Evolutionary conservation across 2,888 invertebrate species (phyloP).

Genomic region (Drosophila putrida): DNA sequence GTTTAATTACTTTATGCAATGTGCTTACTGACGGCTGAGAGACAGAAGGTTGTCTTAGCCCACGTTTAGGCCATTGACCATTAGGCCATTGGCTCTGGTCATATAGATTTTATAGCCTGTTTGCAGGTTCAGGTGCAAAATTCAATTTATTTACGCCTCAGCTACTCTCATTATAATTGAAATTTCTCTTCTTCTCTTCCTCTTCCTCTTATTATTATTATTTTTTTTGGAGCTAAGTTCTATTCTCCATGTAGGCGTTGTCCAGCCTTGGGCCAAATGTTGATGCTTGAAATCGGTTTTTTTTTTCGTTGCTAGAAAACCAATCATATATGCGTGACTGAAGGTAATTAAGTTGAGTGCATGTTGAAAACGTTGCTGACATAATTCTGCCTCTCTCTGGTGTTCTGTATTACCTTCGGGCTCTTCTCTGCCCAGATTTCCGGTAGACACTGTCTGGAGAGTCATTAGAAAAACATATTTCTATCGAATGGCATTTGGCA

Average conservation of each 20-base stretch:
- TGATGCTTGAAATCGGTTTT: slow-evolving; percentile 16
- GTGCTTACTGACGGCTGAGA: slow-evolving; percentile 51
- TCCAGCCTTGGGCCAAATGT: slow-evolving; percentile 52
- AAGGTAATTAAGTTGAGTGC: slow-evolving; percentile 64
- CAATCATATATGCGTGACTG: slow-evolving; percentile 76
- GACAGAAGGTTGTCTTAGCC: slow-evolving; percentile 30
- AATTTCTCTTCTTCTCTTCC: slow-evolving; percentile 7
- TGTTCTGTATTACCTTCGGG: slow-evolving; percentile 13
- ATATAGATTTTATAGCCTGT: slow-evolving; percentile 35
- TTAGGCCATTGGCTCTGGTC: slow-evolving; percentile 57
- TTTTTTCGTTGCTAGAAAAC: slow-evolving; percentile 34
- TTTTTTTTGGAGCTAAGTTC: slow-evolving; percentile 10
- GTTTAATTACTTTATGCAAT: slow-evolving; percentile 80
- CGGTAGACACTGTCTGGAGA: slow-evolving; percentile 40
- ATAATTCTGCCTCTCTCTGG: slow-evolving; percentile 51
- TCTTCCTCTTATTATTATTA: slow-evolving; percentile 1
- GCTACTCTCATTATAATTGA: slow-evolving; percentile 36
- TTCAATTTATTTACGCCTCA: slow-evolving; percentile 38
- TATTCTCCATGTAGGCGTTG: slow-evolving; percentile 34
- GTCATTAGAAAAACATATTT: slow-evolving; percentile 34
- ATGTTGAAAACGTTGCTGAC: slow-evolving; percentile 67
- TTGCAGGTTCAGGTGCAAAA: slow-evolving; percentile 40
- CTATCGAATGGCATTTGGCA: slow-evolving; percentile 15
- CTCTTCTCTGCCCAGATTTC: slow-evolving; percentile 51
- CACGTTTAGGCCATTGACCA: slow-evolving; percentile 70